A percentile compares a stretch with the other conserved stretches of the same genome.
Evolutionary conservation across 2,888 invertebrate genomes (phyloP).

Genomic region (Andrena praecox): DNA sequence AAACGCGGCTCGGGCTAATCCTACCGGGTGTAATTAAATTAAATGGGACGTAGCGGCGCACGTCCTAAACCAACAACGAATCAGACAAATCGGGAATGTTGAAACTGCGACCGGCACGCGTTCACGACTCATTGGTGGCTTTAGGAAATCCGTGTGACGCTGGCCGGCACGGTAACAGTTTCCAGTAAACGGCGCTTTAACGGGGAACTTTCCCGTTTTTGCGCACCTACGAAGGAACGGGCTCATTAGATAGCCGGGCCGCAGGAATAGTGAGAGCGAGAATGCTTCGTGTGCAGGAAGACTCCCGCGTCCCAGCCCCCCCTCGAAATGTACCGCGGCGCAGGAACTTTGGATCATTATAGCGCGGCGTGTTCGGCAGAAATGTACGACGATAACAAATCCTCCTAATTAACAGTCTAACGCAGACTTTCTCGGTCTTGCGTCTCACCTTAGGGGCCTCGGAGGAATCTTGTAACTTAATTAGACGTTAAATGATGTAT

Average conservation of each 20-base stretch:
- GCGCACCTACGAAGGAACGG: conserved; percentile 26
- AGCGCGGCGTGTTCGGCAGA: conserved; percentile 7
- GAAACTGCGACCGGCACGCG: conserved; percentile 6
- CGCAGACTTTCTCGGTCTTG: conserved; percentile 36
- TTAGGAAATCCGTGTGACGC: conserved; percentile 3
- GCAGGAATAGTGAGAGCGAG: conserved; percentile 64
- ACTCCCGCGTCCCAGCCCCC: not conserved
- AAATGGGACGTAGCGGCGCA: not conserved
- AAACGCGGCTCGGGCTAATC: not conserved
- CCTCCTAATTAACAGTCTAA: conserved; percentile 43
- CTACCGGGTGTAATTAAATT: conserved; percentile 9
- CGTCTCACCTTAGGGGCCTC: conserved; percentile 3
- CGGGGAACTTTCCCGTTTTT: conserved; percentile 57
- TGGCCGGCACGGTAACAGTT: conserved; percentile 15
- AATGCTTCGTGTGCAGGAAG: conserved; percentile 42
- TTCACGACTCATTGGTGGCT: not conserved
- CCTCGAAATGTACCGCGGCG: conserved; percentile 23
- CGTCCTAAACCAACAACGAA: not conserved
- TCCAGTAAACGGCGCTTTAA: conserved; percentile 49
- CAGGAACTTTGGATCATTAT: conserved; percentile 35
- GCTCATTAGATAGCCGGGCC: conserved; percentile 58
- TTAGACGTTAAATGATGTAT: conserved; percentile 44
- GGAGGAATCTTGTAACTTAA: conserved; percentile 11
- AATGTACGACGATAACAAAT: conserved; percentile 36
- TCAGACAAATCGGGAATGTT: conserved; percentile 21